phyloP scores from a whole-genome alignment of 2,797 vertebrate genomes.

The Adrianichthys oophorus region DNA sequence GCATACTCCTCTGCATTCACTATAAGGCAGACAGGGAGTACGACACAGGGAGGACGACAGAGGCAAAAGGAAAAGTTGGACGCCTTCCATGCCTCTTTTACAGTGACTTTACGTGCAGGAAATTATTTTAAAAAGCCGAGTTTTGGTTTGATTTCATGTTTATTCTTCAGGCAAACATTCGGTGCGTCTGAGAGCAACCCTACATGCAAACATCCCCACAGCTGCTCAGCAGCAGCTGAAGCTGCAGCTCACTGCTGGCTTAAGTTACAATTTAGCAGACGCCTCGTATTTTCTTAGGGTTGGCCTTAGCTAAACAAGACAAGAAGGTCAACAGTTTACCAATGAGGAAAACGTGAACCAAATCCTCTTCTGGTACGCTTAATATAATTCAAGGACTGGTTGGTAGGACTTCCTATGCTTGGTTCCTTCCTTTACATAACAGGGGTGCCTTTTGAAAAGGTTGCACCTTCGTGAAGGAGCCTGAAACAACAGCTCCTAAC shows the following conservation, averaged over 20 bases:
- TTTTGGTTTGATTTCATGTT: conserved; percentile 68
- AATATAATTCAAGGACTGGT: conserved; percentile 68
- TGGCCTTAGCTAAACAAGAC: conserved; percentile 72
- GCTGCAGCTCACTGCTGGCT: conserved; percentile 56
- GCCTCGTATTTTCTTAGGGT: conserved; percentile 64
- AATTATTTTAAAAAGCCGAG: conserved; percentile 64
- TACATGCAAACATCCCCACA: conserved; percentile 48
- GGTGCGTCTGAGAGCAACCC: conserved; percentile 37
- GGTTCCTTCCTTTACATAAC: conserved; percentile 30
- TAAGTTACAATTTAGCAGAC: conserved; percentile 71
- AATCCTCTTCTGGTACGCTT: conserved; percentile 62
- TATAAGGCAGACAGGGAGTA: conserved; percentile 64
- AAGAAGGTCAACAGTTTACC: conserved; percentile 65
- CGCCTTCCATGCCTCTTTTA: conserved; percentile 77
- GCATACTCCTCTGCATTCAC: conserved; percentile 77
- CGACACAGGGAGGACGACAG: conserved; percentile 42
- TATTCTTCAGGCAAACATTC: conserved; percentile 50
- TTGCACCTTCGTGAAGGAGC: conserved; percentile 4
- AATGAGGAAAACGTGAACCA: conserved; percentile 48
- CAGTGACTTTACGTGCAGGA: conserved; percentile 83
- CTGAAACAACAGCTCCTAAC: neutral
- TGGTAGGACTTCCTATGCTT: conserved; percentile 40
- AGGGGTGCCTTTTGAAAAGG: conserved; percentile 7
- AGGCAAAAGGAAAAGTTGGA: conserved; percentile 69
- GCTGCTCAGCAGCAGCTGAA: conserved; percentile 72